Conservation (phyloP, 2,888 invertebrate genomes). For the Melanotus villosus region DNA sequence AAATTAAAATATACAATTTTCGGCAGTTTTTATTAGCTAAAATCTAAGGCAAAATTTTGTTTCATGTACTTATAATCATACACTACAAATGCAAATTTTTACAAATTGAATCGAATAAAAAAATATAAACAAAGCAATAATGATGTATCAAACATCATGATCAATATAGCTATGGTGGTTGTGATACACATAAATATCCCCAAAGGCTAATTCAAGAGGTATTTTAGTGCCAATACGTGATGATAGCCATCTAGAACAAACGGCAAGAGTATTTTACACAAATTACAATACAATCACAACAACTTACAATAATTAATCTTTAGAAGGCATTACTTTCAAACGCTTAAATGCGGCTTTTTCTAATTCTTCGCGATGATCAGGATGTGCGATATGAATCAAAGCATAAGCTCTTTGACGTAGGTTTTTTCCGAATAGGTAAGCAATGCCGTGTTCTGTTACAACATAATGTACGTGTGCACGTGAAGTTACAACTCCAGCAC, state of each 20-base stretch:
- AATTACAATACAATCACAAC: background rate
- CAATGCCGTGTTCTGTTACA: conserved; percentile 94
- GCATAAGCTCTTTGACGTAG: conserved; percentile 91
- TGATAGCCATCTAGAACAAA: background rate
- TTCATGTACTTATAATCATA: too few relatives aligned
- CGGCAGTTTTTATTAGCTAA: too few relatives aligned
- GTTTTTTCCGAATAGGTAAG: conserved; percentile 90
- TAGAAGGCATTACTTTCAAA: conserved; percentile 82
- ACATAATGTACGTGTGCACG: conserved; percentile 94
- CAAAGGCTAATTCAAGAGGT: conserved; percentile 26
- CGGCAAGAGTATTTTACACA: background rate
- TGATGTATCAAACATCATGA: background rate
- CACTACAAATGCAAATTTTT: too few relatives aligned
- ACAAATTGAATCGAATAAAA: too few relatives aligned
- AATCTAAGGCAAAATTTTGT: too few relatives aligned
- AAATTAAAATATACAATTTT: too few relatives aligned
- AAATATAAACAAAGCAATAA: background rate
- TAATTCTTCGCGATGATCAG: conserved; percentile 85
- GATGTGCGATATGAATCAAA: conserved; percentile 91
- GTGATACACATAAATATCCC: background rate
- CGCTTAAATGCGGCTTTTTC: conserved; percentile 92
- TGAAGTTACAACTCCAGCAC: conserved; percentile 94
- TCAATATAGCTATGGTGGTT: background rate
- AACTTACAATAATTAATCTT: conserved; percentile 62
- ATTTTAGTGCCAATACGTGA: background rate